Conservation (phyloP, 2,113 vertebrate species). For the Istiophorus platypterus region DNA sequence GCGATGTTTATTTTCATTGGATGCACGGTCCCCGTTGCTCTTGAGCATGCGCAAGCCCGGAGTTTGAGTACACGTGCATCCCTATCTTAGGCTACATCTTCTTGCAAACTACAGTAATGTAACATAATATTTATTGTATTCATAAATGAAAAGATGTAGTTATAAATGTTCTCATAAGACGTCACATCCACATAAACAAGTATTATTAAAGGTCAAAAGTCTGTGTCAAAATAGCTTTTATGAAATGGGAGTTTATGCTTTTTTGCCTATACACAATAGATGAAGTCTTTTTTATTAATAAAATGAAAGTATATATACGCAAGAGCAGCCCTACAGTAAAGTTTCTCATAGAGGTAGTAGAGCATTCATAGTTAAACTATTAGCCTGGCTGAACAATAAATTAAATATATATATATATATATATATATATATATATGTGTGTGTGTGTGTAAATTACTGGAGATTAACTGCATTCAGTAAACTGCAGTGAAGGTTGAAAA, state of each 20-base stretch:
- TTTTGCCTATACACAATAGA: neutral
- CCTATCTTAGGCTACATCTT: neutral
- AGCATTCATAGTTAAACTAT: neutral
- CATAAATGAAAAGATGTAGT: neutral
- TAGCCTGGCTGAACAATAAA: no score
- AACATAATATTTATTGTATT: neutral
- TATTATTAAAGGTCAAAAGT: neutral
- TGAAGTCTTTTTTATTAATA: neutral
- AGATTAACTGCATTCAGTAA: neutral
- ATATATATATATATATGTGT: no score
- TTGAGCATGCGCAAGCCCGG: conserved; percentile 58
- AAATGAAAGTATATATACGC: neutral
- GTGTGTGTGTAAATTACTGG: no score
- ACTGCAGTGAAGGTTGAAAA: neutral
- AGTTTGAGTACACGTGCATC: conserved; percentile 32
- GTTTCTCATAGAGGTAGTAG: no score
- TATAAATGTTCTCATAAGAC: neutral
- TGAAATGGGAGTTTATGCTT: no score
- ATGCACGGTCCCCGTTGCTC: conserved; percentile 17
- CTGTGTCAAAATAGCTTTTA: neutral
- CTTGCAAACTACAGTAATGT: neutral
- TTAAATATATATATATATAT: no score
- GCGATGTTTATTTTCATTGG: conserved; percentile 39
- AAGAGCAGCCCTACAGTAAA: no score
- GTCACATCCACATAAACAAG: neutral